phyloP scores from a whole-genome alignment of 2,113 vertebrate species.

The Cyprinus carpio region DNA sequence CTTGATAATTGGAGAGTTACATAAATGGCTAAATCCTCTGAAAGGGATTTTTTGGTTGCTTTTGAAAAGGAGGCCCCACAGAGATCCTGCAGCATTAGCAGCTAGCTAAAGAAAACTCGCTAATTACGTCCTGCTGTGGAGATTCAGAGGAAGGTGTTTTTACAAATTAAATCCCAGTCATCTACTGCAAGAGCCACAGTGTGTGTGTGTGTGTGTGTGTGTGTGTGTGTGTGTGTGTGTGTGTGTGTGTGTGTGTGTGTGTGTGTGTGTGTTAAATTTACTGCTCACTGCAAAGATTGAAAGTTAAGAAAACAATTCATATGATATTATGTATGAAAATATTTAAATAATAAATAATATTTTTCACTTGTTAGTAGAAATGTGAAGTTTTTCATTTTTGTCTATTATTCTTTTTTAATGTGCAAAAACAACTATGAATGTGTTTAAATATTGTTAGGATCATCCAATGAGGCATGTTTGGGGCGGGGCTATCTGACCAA shows the following conservation, averaged over 20 bases:
- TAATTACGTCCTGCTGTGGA: conserved; percentile 66
- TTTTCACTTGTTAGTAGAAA: not conserved
- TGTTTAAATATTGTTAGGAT: not conserved
- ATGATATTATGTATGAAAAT: not conserved
- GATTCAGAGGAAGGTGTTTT: conserved; percentile 57
- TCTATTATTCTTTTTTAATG: not conserved
- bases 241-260: conserved; percentile 44
- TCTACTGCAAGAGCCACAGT: conserved; percentile 51
- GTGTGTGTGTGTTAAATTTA: conserved; percentile 28
- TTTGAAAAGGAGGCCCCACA: conserved; percentile 72
- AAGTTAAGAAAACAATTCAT: not conserved
- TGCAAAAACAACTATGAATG: not conserved
- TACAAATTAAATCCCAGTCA: conserved; percentile 59
- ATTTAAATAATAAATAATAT: not conserved
- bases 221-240: conserved; percentile 40
- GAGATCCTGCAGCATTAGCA: conserved; percentile 62
- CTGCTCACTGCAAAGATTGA: not conserved
- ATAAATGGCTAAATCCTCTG: conserved; percentile 79
- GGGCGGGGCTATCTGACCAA: not conserved
- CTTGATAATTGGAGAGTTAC: conserved; percentile 80
- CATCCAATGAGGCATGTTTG: not conserved
- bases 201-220: conserved; percentile 45
- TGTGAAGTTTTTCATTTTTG: not conserved
- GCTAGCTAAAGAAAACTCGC: conserved; percentile 58
- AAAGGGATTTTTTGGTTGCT: conserved; percentile 71